These are phyloP conservation scores for Gorsachius goisagi DNA, from an alignment of 2,113 vertebrate species.

Conservation along the genomic window DNA sequence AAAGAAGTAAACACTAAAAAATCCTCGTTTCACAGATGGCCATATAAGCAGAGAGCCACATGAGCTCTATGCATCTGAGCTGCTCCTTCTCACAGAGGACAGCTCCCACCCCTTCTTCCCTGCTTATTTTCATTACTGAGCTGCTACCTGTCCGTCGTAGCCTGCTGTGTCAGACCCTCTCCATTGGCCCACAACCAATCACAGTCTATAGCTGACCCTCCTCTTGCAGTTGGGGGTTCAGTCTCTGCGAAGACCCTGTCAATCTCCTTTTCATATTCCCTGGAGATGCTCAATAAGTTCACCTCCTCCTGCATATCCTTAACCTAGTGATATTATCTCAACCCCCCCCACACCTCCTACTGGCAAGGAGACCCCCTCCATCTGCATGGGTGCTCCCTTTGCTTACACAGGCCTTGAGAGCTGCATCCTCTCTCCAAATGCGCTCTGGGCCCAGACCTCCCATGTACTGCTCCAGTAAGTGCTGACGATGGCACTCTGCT, in stretches of 20 bases:
- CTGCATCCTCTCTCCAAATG: background rate
- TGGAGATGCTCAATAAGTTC: background rate
- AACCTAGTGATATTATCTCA: background rate
- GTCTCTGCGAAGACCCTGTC: background rate
- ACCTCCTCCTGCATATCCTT: background rate
- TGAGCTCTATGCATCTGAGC: background rate
- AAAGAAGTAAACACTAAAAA: background rate
- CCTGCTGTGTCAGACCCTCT: background rate
- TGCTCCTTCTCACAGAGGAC: background rate
- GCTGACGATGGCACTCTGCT: background rate
- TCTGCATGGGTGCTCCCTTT: accelerated
- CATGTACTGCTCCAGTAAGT: background rate
- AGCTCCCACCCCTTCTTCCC: background rate
- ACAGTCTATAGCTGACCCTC: background rate
- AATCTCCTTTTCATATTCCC: background rate
- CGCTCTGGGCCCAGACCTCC: background rate
- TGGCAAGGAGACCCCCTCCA: background rate
- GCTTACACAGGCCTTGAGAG: background rate
- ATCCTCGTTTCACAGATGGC: background rate
- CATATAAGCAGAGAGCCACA: background rate
- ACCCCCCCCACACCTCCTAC: background rate
- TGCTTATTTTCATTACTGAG: background rate
- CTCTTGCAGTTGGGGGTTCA: background rate
- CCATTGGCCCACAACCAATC: background rate
- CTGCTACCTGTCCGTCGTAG: background rate